These are phyloP conservation scores for Lineus longissimus DNA, from an alignment of 1,140 invertebrate species.

Conservation along the genomic window DNA sequence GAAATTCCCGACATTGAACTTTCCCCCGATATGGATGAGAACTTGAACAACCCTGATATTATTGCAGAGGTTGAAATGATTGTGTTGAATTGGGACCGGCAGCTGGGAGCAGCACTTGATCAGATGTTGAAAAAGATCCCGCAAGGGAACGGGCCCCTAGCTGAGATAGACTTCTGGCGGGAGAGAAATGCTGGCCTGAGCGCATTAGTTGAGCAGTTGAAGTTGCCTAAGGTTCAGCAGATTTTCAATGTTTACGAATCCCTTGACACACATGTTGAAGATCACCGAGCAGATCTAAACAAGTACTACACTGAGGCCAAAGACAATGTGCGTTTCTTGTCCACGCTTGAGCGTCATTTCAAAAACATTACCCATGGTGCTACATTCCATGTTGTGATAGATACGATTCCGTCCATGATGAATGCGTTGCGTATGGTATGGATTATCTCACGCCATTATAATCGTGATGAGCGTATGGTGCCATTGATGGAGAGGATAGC, in stretches of 20 bases:
- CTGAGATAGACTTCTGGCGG: slow-evolving; percentile 79
- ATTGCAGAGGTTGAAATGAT: slow-evolving; percentile 41
- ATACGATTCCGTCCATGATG: slow-evolving; percentile 72
- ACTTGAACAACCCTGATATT: slow-evolving; percentile 46
- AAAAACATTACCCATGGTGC: slow-evolving; percentile 71
- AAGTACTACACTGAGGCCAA: slow-evolving; percentile 72
- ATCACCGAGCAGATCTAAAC: slow-evolving; percentile 60
- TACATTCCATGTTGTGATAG: slow-evolving; percentile 62
- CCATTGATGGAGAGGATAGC: slow-evolving; percentile 75
- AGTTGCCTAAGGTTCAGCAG: slow-evolving; percentile 63
- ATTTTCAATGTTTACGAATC: slow-evolving; percentile 61
- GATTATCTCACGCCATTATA: slow-evolving; percentile 56
- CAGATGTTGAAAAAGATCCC: slow-evolving; percentile 51
- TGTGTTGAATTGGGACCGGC: slow-evolving; percentile 47
- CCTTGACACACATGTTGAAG: slow-evolving; percentile 54
- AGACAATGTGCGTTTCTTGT: slow-evolving; percentile 78
- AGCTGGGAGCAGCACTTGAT: slow-evolving; percentile 48
- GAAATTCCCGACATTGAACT: slow-evolving; percentile 50
- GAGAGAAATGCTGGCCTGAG: slow-evolving; percentile 71
- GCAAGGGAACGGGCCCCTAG: slow-evolving; percentile 69
- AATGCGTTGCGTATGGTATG: slow-evolving; percentile 65
- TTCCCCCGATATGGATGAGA: slow-evolving; percentile 41
- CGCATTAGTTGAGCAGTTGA: slow-evolving; percentile 74
- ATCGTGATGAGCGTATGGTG: slow-evolving; percentile 69
- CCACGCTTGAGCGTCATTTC: slow-evolving; percentile 74